These are phyloP conservation scores for Tetragonisca angustula DNA, from an alignment of 2,888 invertebrate species.

Conservation along the genomic window DNA sequence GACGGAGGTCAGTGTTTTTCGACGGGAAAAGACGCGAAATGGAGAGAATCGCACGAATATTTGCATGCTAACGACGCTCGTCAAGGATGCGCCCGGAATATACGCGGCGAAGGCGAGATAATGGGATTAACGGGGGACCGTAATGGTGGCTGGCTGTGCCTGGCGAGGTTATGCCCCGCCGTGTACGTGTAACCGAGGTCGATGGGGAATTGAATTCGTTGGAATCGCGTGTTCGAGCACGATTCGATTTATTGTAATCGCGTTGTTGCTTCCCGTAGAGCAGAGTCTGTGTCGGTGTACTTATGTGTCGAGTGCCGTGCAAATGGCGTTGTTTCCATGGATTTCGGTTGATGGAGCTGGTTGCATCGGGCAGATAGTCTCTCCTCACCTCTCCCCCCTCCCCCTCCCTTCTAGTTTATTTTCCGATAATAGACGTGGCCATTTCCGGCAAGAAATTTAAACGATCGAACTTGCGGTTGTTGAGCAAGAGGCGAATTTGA, in stretches of 20 bases:
- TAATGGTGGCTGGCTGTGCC: constrained; percentile 19
- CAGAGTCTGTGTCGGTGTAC: not conserved
- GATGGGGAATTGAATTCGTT: constrained; percentile 45
- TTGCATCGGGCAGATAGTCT: no score
- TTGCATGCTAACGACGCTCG: constrained; percentile 47
- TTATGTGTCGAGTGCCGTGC: not conserved
- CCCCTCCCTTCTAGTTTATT: no score
- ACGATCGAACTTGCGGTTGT: no score
- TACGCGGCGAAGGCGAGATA: constrained; percentile 36
- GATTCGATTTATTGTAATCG: constrained; percentile 38
- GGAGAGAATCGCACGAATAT: constrained; percentile 21
- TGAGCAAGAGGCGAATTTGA: no score
- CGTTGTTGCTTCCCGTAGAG: constrained; percentile 14
- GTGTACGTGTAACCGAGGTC: not conserved
- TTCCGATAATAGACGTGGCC: no score
- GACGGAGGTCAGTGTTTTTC: constrained; percentile 32
- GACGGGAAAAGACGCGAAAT: not conserved
- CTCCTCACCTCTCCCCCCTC: no score
- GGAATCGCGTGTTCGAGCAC: constrained; percentile 20
- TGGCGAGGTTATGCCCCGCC: not conserved
- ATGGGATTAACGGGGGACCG: constrained; percentile 25
- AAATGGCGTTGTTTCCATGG: not conserved
- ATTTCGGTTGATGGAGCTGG: not conserved
- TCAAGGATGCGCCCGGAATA: constrained; percentile 38
- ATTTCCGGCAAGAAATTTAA: no score